Evolutionary conservation across 2,888 invertebrate genomes (phyloP).

Genomic region (Thera obeliscata): DNA sequence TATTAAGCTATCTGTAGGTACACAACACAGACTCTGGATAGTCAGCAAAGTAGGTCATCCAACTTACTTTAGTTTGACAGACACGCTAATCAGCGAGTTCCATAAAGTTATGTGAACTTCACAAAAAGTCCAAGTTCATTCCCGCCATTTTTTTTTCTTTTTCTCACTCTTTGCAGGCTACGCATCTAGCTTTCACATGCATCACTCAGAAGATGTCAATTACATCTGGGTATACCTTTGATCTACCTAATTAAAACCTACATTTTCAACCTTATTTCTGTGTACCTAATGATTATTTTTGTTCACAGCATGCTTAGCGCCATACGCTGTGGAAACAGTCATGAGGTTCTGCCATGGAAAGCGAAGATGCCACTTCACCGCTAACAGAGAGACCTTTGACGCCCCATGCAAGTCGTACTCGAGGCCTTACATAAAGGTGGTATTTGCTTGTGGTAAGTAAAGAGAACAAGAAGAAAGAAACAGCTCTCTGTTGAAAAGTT

Average conservation of each 20-base stretch:
- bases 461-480: background rate
- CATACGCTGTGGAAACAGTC: constrained; percentile 94
- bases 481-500: too few relatives aligned
- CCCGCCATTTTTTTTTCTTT: too few relatives aligned
- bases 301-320: constrained; percentile 90
- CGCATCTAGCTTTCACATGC: background rate
- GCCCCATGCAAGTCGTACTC: constrained; percentile 90
- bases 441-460: constrained; percentile 92
- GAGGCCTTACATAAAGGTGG: constrained; percentile 91
- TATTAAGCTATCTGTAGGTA: too few relatives aligned
- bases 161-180: background rate
- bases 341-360: constrained; percentile 94
- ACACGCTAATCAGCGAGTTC: too few relatives aligned
- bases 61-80: too few relatives aligned
- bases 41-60: too few relatives aligned
- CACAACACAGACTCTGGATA: too few relatives aligned
- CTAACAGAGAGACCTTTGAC: constrained; percentile 90
- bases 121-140: too few relatives aligned
- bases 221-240: background rate
- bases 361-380: constrained; percentile 89
- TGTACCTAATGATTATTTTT: background rate
- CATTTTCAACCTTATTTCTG: background rate
- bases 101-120: too few relatives aligned
- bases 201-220: background rate
- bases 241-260: too few relatives aligned